Base-by-base conservation (phyloP, 2,888 invertebrate genomes). In the Minunthozetes semirufus region DNA sequence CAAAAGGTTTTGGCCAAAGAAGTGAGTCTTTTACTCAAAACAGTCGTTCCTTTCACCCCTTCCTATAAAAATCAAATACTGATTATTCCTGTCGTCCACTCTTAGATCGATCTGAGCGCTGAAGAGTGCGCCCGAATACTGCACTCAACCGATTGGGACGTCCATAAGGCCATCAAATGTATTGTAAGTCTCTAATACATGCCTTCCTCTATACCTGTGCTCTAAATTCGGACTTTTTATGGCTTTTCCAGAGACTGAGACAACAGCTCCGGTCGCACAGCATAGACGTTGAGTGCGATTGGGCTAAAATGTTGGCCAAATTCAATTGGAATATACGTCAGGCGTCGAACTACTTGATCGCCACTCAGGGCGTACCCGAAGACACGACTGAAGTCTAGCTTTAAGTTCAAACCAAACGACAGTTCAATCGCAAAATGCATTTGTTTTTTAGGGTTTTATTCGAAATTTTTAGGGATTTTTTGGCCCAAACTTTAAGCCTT, bases 131-230 rank as follows among this genome's bases (percentile, higher is more conserved):
- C 94, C 5, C 86, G 88, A 77, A 91, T 92, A 0, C 83, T 95
- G 59, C 91, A 94, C 81, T 88, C 90, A 77, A 90, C 91, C 73
- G 88, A 90, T 77, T 94, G 95, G 94, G 90, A 94, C 81, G 90
- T 94, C 0, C 89, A 93, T 81, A 88, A 89, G 72, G 94, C 94
- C 17, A 93, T 95, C 78, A 95, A 95, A 82, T 84, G 91, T 77
- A 86, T 89, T 59, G 75, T 75, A 56, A 29, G 75, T 71, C 2
- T 71, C n/a, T 42, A 5, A 25, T 25, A 5, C 17, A 46, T 56
- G 27, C 70, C 48, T 56, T 38, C 1, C 27, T 8, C 19, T n/a
- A 33, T 33, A 33, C 3, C 27, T 33, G 17, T 63, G 4, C 25
- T 19, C 8, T 38, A 72, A 27, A 1, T 53, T 33, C 33, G 33